These are phyloP conservation scores for Bovichtus diacanthus DNA, from an alignment of 2,797 vertebrate species.

Conservation along the genomic window DNA sequence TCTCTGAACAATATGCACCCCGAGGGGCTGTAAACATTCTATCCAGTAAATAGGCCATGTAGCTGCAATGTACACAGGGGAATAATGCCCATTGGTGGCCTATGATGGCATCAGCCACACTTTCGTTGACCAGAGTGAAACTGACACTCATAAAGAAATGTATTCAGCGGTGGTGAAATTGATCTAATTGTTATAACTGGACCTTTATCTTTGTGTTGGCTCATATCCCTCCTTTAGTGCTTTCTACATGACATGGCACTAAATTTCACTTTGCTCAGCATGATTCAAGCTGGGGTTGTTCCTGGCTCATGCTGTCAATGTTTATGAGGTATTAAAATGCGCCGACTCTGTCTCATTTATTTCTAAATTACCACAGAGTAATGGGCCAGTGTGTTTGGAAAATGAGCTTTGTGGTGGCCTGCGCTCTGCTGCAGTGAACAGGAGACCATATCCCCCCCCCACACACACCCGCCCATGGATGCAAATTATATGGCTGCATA, in stretches of 20 bases:
- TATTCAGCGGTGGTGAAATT: constrained; percentile 37
- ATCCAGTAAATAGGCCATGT: constrained; percentile 76
- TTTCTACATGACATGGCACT: constrained; percentile 63
- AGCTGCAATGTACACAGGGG: constrained; percentile 44
- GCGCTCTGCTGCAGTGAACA: constrained; percentile 34
- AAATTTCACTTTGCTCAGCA: constrained; percentile 67
- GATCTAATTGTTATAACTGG: constrained; percentile 41
- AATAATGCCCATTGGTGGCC: constrained; percentile 48
- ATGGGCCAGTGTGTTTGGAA: constrained; percentile 39
- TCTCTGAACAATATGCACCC: constrained; percentile 77
- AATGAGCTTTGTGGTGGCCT: constrained; percentile 42
- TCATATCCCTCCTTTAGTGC: constrained; percentile 12
- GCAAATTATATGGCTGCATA: constrained; percentile 43
- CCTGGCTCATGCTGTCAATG: constrained; percentile 55
- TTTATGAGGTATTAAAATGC: constrained; percentile 69
- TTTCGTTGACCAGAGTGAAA: constrained; percentile 37
- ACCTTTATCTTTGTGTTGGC: constrained; percentile 31
- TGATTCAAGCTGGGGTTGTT: constrained; percentile 50
- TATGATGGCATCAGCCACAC: constrained; percentile 49
- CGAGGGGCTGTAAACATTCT: constrained; percentile 64
- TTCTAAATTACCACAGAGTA: constrained; percentile 57
- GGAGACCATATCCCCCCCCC: constrained; percentile 10
- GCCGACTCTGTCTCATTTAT: constrained; percentile 64
- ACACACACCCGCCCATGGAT: constrained; percentile 3
- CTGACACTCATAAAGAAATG: constrained; percentile 18